Evolutionary conservation across 2,797 vertebrate species (phyloP).

Genomic region (Darevskia nairensis): DNA sequence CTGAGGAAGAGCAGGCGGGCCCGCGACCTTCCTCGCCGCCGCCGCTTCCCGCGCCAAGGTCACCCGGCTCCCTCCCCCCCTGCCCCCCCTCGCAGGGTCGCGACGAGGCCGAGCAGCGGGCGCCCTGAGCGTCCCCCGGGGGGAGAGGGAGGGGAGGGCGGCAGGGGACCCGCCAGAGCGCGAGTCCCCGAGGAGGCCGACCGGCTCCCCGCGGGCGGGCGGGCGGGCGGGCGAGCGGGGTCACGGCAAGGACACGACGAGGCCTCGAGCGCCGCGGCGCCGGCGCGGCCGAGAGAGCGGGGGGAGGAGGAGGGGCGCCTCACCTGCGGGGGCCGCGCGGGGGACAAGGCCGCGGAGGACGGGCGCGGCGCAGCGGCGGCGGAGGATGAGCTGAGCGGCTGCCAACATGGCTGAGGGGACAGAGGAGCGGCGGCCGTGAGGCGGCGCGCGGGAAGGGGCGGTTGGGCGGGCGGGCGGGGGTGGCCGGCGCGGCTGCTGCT

Average conservation of each 20-base stretch:
- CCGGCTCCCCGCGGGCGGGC: conserved; percentile 41
- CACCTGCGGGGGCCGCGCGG: conserved; percentile 59
- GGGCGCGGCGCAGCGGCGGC: conserved; percentile 43
- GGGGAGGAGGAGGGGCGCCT: not conserved
- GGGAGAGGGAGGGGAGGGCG: too few species aligned
- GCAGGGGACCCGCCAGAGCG: not conserved
- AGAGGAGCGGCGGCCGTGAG: not conserved
- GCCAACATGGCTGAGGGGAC: conserved; percentile 68
- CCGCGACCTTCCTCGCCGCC: too few species aligned
- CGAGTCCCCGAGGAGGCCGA: conserved; percentile 13
- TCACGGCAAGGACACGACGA: conserved; percentile 69
- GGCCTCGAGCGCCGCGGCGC: not conserved
- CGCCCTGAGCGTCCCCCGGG: not conserved
- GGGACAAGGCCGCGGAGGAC: conserved; percentile 44
- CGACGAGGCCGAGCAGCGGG: not conserved
- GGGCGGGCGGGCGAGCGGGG: too few species aligned
- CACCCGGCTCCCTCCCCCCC: not conserved
- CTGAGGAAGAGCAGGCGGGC: too few species aligned
- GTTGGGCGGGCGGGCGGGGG: not conserved
- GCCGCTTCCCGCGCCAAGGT: too few species aligned
- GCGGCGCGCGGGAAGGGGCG: too few species aligned
- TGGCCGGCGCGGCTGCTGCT: not conserved
- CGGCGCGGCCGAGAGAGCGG: not conserved
- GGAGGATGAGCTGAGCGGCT: conserved; percentile 64
- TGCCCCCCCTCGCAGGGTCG: not conserved